phyloP scores from a whole-genome alignment of 2,113 vertebrate genomes.

The Murina feae region DNA sequence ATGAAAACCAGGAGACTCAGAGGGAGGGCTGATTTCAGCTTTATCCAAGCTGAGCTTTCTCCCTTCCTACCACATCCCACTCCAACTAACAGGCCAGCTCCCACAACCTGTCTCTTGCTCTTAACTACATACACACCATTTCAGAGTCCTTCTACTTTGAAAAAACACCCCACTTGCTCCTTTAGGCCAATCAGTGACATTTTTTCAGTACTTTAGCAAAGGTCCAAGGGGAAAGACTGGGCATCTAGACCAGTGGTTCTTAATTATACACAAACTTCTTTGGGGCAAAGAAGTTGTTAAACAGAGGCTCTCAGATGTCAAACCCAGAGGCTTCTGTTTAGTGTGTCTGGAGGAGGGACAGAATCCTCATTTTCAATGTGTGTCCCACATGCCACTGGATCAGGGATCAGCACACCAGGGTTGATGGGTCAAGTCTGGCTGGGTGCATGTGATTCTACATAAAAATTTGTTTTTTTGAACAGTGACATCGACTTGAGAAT shows the following conservation, averaged over 20 bases:
- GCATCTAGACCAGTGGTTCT: neutral
- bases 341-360: neutral
- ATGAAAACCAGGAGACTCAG: slow-evolving; percentile 55
- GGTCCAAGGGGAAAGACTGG: neutral
- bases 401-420: neutral
- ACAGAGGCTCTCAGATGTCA: neutral
- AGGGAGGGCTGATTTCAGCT: slow-evolving; percentile 40
- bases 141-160: neutral
- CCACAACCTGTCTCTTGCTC: neutral
- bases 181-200: neutral
- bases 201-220: neutral
- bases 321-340: neutral
- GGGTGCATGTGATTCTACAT: neutral
- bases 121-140: neutral
- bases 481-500: neutral
- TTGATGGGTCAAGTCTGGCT: too few relatives aligned
- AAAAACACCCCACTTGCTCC: neutral
- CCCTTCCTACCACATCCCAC: neutral
- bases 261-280: neutral
- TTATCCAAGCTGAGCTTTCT: slow-evolving; percentile 18
- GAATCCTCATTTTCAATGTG: neutral
- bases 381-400: neutral
- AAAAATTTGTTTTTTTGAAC: too few relatives aligned
- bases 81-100: neutral
- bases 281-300: neutral